A percentile compares a stretch with the other conserved stretches of the same genome.
Evolutionary conservation across 1,140 invertebrate species (phyloP).

Genomic region (Trissolcus basalis): DNA sequence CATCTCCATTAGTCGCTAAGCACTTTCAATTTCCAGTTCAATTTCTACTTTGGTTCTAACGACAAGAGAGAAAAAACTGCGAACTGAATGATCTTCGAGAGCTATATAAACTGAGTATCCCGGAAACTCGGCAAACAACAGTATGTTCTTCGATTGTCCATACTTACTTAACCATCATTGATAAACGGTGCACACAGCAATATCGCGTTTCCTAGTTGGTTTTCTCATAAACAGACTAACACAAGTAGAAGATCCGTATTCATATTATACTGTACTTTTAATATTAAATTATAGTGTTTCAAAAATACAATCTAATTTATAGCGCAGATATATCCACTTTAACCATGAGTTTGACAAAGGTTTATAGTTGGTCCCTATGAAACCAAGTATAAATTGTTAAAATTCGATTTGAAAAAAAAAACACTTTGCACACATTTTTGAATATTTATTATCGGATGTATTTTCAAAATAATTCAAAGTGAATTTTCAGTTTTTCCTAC

Average conservation of each 20-base stretch:
- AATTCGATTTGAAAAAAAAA: too few relatives aligned
- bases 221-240: slow-evolving; percentile 42
- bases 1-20: slow-evolving; percentile 42
- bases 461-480: too few relatives aligned
- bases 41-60: slow-evolving; percentile 54
- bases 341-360: too few relatives aligned
- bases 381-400: too few relatives aligned
- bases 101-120: slow-evolving; percentile 49
- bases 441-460: too few relatives aligned
- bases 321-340: too few relatives aligned
- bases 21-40: slow-evolving; percentile 52
- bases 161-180: slow-evolving; percentile 41
- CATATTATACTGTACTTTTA: slow-evolving; percentile 13
- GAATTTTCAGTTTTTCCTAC: too few relatives aligned
- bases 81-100: slow-evolving; percentile 50
- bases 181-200: slow-evolving; percentile 36
- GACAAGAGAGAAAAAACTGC: slow-evolving; percentile 40
- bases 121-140: slow-evolving; percentile 12
- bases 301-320: too few relatives aligned
- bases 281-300: too few relatives aligned
- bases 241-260: slow-evolving; percentile 5
- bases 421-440: too few relatives aligned
- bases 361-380: too few relatives aligned
- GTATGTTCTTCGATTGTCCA: slow-evolving; percentile 44
- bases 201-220: slow-evolving; percentile 7